Percentiles rank a stretch among this genome's conserved stretches.
These are phyloP conservation scores for Phenganax marumi DNA, from an alignment of 92 coral and sea anemone genomes.

Conservation along the genomic window DNA sequence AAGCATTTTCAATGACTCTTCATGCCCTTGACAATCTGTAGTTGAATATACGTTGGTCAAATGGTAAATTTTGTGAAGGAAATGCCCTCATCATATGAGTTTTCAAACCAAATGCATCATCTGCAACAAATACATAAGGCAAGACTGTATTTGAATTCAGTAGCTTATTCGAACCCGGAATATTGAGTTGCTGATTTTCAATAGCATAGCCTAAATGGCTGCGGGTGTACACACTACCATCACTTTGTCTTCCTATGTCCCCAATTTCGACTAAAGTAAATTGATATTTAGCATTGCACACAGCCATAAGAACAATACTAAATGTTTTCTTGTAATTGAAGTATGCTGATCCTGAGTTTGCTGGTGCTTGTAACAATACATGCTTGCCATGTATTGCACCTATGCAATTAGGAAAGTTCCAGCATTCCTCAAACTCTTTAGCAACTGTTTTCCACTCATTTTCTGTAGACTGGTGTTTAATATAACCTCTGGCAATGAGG, in stretches of 20 bases:
- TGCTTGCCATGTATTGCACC: background rate
- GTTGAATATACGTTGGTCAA: conserved; percentile 21
- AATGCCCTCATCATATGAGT: conserved; percentile 24
- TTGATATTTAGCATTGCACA: conserved; percentile 15
- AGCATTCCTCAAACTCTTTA: background rate
- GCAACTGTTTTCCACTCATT: conserved; percentile 3
- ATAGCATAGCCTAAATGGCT: conserved; percentile 36
- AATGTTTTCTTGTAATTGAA: background rate
- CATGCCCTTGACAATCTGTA: conserved; percentile 15
- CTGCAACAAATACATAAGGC: conserved; percentile 42
- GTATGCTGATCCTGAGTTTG: background rate
- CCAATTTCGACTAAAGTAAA: conserved; percentile 21
- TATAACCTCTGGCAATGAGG: background rate
- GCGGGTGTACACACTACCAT: conserved; percentile 32
- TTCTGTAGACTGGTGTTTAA: background rate
- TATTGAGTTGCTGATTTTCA: conserved; percentile 36
- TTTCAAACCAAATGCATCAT: conserved; percentile 44
- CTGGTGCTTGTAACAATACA: background rate
- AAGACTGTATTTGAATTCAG: conserved; percentile 31
- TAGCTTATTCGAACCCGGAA: conserved; percentile 35
- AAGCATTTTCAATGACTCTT: background rate
- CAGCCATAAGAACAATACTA: conserved; percentile 26
- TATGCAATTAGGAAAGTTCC: conserved; percentile 10
- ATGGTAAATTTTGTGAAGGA: conserved; percentile 39
- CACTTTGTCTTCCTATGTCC: conserved; percentile 26